Evolutionary conservation across 1,140 invertebrate genomes (phyloP), one percentile per base, ranked within the genome.

Genomic region (Sarcophaga bullata): DNA sequence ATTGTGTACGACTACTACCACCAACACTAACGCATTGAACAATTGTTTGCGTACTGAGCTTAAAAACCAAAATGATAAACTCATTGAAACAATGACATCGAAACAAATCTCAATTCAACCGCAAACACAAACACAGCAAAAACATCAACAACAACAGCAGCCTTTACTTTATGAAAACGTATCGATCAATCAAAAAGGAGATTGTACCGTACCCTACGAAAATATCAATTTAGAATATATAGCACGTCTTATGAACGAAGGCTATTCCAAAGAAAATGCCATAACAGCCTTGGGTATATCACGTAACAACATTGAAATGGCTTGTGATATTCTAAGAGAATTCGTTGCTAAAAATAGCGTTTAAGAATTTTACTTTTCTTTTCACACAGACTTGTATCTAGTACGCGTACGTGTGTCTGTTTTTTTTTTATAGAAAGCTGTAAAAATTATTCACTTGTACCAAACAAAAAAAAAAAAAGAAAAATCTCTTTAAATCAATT

Each of bases 171-270:
- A 90, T 81, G 89, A 89, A 83, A 90, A 90, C 82, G 86, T 90
- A 78, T 87, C 89, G 85, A 89, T 90, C 87, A 90, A 89, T 86
- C 87, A 88, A 87, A 90, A 90, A 87, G 75, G 75, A n/a, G 87
- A 89, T 85, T 89, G 89, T 78, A 91, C 90, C 82, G 92, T 92
- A 83, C 91, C 92, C 84, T 97, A 97, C 87, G 97, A 97, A 90
- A 98, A 98, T 89, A 93, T 98, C 50, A 97, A 97, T 89, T 94
- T 98, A 90, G 96, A 97, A 86, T 95, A 97, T 86, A 97, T 98
- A 73, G 94, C 96, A 3, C 93, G 94, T 82, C 91, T 98, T 72
- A 96, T 97, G 48, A 94, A 94, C 25, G 96, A 97, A 86, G 97
- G 97, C 3, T 98, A 97, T 87, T 93, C 96, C 6, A 95, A 96